Base-by-base conservation (phyloP, 2,888 invertebrate genomes). In the Macrostomum cliftonense region DNA sequence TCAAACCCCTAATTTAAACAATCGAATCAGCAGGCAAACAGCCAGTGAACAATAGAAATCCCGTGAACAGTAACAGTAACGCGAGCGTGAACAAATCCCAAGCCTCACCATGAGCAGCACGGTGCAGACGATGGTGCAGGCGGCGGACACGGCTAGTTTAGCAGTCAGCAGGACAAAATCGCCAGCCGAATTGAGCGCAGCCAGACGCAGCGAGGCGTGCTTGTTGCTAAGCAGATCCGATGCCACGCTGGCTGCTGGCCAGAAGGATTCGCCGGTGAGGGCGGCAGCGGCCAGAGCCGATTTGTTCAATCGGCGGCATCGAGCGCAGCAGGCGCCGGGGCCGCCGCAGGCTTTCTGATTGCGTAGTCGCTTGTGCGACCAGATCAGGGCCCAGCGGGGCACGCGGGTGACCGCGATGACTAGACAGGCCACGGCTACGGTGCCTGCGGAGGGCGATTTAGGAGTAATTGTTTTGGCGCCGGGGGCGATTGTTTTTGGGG, bases 101-200 rank as follows among this genome's bases (percentile, higher is more conserved):
- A 9, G 4, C 28, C 57, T 54, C 50, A 69, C 68, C 64, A 63
- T 63, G 49, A 70, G 60, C 63, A 65, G 65, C 47, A 86, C 72
- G 45, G 88, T 72, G 19, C 83, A 84, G 45, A 83, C 75, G 47
- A 79, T 76, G 28, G 83, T 85, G 0, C 84, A 83, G 5, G 83
- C 73, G 0, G 83, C 81, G 5, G 86, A 85, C 49, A 89, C 83
- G 52, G 78, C 66, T 4, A 78, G 72, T 73, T 82, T 81, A 48
- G 85, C 87, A 55, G 93, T 74, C 66, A 93, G 87, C 43, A 93
- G 73, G 53, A 91, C 81, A 65, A 89, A 88, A 69, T 87, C 87
- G 5, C 89, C 91, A 42, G 88, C 78, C 57, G 83, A 82, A 72
- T 91, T 91, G 50, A 93, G 82, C 0, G 87, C 83, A 0, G 85